Percentiles rank a stretch among this genome's conserved stretches.
Evolutionary conservation across 1,140 invertebrate species (phyloP).

Genomic region (Sycophaga agraensis): DNA sequence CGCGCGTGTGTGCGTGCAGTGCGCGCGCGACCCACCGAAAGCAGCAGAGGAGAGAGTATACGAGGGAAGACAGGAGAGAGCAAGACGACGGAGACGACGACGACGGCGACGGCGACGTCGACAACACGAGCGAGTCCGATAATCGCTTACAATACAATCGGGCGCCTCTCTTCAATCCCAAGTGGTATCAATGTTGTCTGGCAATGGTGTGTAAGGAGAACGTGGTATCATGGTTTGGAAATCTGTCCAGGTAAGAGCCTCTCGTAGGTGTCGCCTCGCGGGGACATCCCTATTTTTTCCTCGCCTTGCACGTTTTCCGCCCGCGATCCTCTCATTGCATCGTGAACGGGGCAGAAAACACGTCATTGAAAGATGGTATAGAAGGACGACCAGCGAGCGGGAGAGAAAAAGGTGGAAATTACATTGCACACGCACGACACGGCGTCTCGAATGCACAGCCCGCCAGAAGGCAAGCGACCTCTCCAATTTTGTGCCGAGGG

Average conservation of each 20-base stretch:
- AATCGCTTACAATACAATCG: slow-evolving; percentile 19
- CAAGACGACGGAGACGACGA: background rate
- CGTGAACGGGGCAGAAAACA: background rate
- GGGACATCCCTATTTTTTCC: background rate
- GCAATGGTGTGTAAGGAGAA: slow-evolving; percentile 94
- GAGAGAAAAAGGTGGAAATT: slow-evolving; percentile 3
- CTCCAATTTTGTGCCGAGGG: no score
- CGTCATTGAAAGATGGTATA: slow-evolving; percentile 2
- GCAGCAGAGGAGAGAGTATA: background rate
- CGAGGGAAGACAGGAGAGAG: background rate
- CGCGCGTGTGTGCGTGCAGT: background rate
- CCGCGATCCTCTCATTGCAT: background rate
- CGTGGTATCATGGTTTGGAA: slow-evolving; percentile 90
- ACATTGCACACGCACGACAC: background rate
- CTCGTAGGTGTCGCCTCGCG: background rate
- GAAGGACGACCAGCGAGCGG: background rate
- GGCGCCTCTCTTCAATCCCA: slow-evolving; percentile 14
- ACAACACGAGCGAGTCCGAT: slow-evolving; percentile 15
- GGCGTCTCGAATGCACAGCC: slow-evolving; percentile 2
- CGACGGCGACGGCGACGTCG: background rate
- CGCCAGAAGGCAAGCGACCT: no score
- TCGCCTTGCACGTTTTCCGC: background rate
- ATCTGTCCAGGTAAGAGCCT: slow-evolving; percentile 64
- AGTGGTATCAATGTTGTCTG: slow-evolving; percentile 69
- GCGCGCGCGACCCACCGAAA: slow-evolving; percentile 3